Evolutionary conservation across 2,113 vertebrate genomes (phyloP).

Genomic region (Ornithorhynchus anatinus): DNA sequence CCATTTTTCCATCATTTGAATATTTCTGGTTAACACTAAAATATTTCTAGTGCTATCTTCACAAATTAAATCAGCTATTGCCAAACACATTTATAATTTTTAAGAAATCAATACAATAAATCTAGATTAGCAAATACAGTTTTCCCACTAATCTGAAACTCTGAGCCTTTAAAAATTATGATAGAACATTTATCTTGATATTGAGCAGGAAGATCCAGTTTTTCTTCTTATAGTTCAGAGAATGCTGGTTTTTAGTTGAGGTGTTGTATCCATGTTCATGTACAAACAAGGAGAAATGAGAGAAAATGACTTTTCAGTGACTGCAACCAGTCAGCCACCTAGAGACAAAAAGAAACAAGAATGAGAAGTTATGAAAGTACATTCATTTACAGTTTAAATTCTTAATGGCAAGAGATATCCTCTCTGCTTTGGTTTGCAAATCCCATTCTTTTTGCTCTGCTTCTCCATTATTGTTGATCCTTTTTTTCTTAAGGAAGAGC

Average conservation of each 20-base stretch:
- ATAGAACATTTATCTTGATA: background rate
- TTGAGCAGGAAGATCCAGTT: slow-evolving; percentile 1
- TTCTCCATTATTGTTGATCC: background rate
- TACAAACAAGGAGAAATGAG: slow-evolving; percentile 6
- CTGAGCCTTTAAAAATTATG: background rate
- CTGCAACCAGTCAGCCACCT: slow-evolving; percentile 1
- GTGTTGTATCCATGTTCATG: slow-evolving; percentile 11
- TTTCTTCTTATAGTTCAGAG: slow-evolving; percentile 9
- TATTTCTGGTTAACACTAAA: too few species aligned
- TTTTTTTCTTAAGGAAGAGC: background rate
- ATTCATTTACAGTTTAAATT: slow-evolving; percentile 20
- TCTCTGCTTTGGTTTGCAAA: slow-evolving; percentile 19
- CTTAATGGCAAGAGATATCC: slow-evolving; percentile 1
- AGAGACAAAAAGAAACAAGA: slow-evolving; percentile 24
- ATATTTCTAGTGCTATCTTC: too few species aligned
- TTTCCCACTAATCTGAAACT: background rate
- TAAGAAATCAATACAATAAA: background rate
- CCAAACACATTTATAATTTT: slow-evolving; percentile 24
- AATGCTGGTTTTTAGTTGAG: background rate
- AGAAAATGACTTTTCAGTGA: slow-evolving; percentile 25
- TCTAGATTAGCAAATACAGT: background rate
- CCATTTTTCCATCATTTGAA: too few species aligned
- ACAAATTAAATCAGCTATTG: too few species aligned
- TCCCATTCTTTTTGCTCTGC: slow-evolving; percentile 8
- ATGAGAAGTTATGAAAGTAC: background rate